Evolutionary conservation across 2,113 vertebrate species (phyloP).

Genomic region (Scopus umbretta): DNA sequence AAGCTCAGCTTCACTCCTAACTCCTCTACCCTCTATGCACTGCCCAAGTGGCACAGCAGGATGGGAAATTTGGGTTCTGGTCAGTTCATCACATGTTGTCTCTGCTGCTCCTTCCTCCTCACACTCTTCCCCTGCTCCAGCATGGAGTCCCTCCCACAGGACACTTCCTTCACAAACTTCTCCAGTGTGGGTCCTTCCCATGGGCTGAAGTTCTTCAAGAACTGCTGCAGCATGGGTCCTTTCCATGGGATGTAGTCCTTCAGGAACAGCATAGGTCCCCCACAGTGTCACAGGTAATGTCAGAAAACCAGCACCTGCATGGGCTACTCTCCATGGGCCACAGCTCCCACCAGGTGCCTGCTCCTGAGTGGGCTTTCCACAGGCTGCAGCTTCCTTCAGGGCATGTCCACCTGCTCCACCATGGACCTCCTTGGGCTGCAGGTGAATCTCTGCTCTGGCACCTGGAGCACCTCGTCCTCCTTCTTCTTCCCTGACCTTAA

Average conservation of each 20-base stretch:
- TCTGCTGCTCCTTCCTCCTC: not conserved
- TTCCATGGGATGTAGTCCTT: rapidly evolving
- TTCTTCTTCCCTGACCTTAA: not conserved
- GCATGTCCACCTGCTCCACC: not conserved
- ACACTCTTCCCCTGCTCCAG: not conserved
- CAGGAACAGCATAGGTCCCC: rapidly evolving
- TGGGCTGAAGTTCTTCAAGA: not conserved
- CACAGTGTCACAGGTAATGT: not conserved
- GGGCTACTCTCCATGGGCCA: too few relatives aligned
- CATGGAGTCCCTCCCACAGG: rapidly evolving
- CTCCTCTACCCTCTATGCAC: rapidly evolving
- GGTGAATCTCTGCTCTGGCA: not conserved
- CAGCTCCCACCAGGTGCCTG: not conserved
- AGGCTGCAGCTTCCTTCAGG: not conserved
- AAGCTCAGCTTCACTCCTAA: not conserved
- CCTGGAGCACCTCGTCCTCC: not conserved
- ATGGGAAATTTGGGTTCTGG: not conserved
- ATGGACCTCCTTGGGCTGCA: rapidly evolving
- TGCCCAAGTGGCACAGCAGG: rapidly evolving
- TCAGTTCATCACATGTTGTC: not conserved
- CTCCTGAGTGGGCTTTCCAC: rapidly evolving
- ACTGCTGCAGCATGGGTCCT: not conserved
- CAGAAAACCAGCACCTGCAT: not conserved
- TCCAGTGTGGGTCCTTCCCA: not conserved
- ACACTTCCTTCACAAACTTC: not conserved